Evolutionary conservation across 2,113 vertebrate species (phyloP), one percentile per base, ranked within the genome.

Genomic region (Etheostoma cragini): DNA sequence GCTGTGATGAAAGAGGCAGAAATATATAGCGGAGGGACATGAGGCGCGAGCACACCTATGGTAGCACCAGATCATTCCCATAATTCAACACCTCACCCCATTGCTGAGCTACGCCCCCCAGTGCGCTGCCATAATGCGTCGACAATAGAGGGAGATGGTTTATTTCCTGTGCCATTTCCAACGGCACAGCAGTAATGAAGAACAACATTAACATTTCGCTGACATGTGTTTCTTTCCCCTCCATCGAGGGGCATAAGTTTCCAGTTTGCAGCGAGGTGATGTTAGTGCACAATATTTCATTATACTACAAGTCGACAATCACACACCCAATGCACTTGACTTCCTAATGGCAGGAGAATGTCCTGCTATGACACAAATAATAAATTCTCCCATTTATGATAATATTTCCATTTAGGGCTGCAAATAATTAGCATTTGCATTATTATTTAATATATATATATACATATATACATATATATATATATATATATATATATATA

Each of bases 151-250:
- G 77, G 70, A 83, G 89, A 86, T 88, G 88, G 54, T 90, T 89
- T 87, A 90, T 93, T 92, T 91, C 89, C 89, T 78, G 81, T 89
- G 77, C 84, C 65, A 77, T 91, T 93, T 94, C 84, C 78, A 82
- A 50, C 70, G 54, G 69, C 79, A 52, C 65, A 35, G 78, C 84
- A 84, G 90, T 93, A 92, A 94, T 85, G 88, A 92, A 87, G 72
- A 86, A 75, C 79, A 88, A 88, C 91, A 94, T 94, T 93, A 94
- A 89, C 93, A 94, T 93, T 93, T 87, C 92, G 94, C 94, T 94
- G 93, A 94, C 92, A 87, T n/a, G 69, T 82, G 81, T 75, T 79
- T 66, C 81, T 63, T 42, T 61, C 46, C 0, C 0, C 75, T 79
- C 79, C 49, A 83, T 74, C 4, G 54, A 30, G 16, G 76, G 74